Conservation (phyloP, 2,888 invertebrate species). For the Abscondita cerata region DNA sequence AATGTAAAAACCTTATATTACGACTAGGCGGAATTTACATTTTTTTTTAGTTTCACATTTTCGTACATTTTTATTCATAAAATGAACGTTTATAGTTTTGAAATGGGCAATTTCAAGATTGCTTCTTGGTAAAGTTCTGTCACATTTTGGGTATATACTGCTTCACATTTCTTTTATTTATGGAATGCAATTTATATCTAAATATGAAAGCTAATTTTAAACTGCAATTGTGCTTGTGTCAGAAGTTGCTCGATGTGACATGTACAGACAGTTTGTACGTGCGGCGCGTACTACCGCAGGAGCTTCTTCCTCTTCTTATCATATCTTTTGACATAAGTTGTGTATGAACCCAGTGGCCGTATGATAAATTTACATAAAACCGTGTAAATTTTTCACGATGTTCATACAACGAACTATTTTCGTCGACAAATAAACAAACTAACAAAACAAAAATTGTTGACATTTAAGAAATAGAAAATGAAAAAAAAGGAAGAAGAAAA, state of each 20-base stretch:
- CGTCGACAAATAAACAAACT: no score
- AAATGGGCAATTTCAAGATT: background rate
- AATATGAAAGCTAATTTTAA: constrained; percentile 55
- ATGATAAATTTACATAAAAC: constrained; percentile 22
- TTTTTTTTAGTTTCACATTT: no score
- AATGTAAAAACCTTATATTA: no score
- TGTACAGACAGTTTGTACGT: constrained; percentile 52
- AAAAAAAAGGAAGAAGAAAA: no score
- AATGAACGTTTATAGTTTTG: no score
- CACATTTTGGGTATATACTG: constrained; percentile 27
- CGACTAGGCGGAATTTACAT: no score
- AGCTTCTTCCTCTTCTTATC: constrained; percentile 32
- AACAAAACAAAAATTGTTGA: no score
- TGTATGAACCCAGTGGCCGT: constrained; percentile 22
- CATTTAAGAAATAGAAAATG: no score
- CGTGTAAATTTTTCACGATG: constrained; percentile 19
- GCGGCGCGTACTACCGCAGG: constrained; percentile 42
- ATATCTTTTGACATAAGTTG: constrained; percentile 36
- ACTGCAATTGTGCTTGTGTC: constrained; percentile 53
- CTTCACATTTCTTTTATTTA: constrained; percentile 28
- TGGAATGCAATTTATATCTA: constrained; percentile 50
- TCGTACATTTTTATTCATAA: no score
- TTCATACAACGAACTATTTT: background rate
- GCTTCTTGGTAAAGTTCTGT: constrained; percentile 13
- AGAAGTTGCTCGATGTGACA: constrained; percentile 50